Base-by-base conservation (phyloP, 2,113 vertebrate genomes). In the Parus major region DNA sequence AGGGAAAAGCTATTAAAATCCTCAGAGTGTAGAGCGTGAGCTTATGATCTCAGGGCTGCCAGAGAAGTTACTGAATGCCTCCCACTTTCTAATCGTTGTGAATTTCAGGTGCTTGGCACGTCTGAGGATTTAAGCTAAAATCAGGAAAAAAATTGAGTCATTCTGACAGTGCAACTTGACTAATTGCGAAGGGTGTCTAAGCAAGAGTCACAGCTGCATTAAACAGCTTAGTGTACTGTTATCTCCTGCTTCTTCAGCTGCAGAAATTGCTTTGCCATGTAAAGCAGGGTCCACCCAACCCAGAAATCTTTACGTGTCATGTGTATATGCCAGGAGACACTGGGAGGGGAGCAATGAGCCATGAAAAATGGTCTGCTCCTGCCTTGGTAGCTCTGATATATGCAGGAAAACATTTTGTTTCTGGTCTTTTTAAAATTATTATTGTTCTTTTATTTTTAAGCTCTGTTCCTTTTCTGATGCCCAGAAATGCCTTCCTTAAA, bases 41-140 rank as follows among this genome's bases (percentile, higher is more conserved):
- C 65, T 91, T 42, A 15, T 73, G 64, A 77, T 86, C 72, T 88
- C 60, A 29, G 72, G 33, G 39, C 72, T 88, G 60, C 36, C 75
- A 41, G 11, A 60, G 52, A 21, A 63, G 39, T 41, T 52, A 20
- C 56, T 41, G 65, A 78, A 29, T 47, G 9, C 53, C 83, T 86
- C 31, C 36, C 18, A 15, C 47, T 84, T 60, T 42, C 53, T 86
- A 61, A 89, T 89, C 41, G 50, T 60, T 82, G 53, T 0, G 1
- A 87, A 33, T 86, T 92, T 42, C 77, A 84, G 77, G 61, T 89
- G 57, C 91, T 91, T 84, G 73, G 91, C 80, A 81, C 0, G 0
- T 78, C 69, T 64, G 53, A 86, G 77, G 72, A 72, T 92, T 94
- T 89, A 81, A 82, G 57, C 75, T 91, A 65, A 89, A 93, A 86